Percentiles rank a stretch among this genome's conserved stretches.
Evolutionary conservation across 2,113 vertebrate genomes (phyloP).

Genomic region (Malurus cyaneus): DNA sequence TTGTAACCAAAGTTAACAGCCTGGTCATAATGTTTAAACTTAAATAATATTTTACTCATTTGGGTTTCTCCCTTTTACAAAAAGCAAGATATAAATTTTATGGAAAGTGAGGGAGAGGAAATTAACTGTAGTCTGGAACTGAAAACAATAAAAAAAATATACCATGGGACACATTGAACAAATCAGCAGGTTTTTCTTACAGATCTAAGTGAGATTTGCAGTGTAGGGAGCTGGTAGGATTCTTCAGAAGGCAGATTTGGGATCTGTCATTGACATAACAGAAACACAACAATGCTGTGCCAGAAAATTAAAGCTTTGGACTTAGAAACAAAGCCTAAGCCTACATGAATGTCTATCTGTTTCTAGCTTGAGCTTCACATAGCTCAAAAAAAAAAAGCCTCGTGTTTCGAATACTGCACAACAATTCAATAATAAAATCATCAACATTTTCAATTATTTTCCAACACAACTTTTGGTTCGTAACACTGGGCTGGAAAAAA

Average conservation of each 20-base stretch:
- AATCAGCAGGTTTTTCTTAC: neutral
- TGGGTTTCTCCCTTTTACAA: neutral
- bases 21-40: slow-evolving; percentile 1
- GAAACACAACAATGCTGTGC: neutral
- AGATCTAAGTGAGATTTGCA: neutral
- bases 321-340: neutral
- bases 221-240: neutral
- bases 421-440: neutral
- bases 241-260: neutral
- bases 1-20: neutral
- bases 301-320: neutral
- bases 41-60: neutral
- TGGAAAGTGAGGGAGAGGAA: neutral
- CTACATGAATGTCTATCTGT: neutral
- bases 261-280: neutral
- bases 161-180: neutral
- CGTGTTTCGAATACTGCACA: neutral
- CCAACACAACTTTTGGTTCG: neutral
- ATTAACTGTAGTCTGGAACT: neutral
- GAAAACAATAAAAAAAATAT: neutral
- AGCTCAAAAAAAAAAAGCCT: neutral
- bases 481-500: neutral
- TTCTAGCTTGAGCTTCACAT: neutral
- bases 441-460: neutral
- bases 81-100: neutral